Evolutionary conservation across 2,888 invertebrate species (phyloP).

Genomic region (Plagiodera versicolora): DNA sequence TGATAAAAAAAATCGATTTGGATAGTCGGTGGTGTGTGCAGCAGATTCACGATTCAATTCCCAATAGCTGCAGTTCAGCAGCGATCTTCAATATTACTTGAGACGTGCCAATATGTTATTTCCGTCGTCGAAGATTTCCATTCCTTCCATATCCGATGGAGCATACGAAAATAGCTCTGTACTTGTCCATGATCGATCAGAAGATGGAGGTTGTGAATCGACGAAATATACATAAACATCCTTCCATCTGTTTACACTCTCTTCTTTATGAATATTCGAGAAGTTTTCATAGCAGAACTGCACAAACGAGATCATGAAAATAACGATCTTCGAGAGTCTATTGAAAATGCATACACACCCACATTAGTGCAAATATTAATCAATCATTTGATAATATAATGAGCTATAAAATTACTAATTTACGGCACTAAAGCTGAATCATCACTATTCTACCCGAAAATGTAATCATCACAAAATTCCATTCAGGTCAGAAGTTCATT

Average conservation of each 20-base stretch:
- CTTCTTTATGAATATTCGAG: neutral
- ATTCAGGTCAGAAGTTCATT: too few species aligned
- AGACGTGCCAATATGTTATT: neutral
- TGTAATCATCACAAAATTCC: too few species aligned
- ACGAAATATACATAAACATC: neutral
- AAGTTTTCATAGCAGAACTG: neutral
- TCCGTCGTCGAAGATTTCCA: neutral
- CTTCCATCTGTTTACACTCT: neutral
- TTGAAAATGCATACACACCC: too few species aligned
- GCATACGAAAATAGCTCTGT: neutral
- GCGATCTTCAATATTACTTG: neutral
- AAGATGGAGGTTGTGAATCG: neutral
- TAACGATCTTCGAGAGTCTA: too few species aligned
- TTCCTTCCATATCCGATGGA: neutral
- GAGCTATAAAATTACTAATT: too few species aligned
- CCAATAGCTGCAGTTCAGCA: neutral
- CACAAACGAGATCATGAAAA: too few species aligned
- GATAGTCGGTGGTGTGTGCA: neutral
- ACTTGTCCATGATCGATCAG: neutral
- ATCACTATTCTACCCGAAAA: too few species aligned
- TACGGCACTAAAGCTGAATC: too few species aligned
- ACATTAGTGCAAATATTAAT: too few species aligned
- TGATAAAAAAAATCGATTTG: too few species aligned
- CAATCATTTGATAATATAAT: too few species aligned
- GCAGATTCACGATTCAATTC: neutral